A percentile compares a stretch with the other conserved stretches of the same genome.
phyloP scores from a whole-genome alignment of 2,113 vertebrate species.

The Callaeas wilsoni region DNA sequence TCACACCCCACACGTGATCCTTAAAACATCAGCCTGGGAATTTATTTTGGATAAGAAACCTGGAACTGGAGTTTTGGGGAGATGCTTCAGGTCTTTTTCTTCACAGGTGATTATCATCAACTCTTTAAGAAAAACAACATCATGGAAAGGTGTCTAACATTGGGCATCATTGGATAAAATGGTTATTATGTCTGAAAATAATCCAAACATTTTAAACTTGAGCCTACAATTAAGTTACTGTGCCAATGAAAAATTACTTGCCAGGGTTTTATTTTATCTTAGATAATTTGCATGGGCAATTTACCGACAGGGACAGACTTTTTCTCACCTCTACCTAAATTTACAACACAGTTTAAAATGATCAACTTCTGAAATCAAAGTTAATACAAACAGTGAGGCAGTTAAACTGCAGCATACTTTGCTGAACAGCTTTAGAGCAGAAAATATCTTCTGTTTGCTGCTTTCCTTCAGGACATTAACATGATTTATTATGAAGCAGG shows the following conservation, averaged over 20 bases:
- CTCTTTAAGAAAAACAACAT: not conserved
- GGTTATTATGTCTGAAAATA: not conserved
- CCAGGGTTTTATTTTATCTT: not conserved
- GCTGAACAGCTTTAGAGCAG: not conserved
- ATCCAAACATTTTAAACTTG: not conserved
- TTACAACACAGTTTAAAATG: not conserved
- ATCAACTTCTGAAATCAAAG: not conserved
- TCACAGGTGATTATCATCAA: not conserved
- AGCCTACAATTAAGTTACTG: not conserved
- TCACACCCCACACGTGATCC: not conserved
- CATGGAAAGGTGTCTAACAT: not conserved
- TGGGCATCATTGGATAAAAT: not conserved
- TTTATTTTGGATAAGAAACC: not conserved
- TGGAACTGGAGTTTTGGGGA: not conserved
- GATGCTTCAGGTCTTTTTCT: not conserved
- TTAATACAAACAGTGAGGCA: not conserved
- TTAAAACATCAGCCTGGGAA: not conserved
- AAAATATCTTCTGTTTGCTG: not conserved
- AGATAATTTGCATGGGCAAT: not conserved
- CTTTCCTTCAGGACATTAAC: constrained; percentile 50
- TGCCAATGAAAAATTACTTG: not conserved
- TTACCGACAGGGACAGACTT: not conserved
- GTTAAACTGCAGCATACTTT: not conserved
- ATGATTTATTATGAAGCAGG: constrained; percentile 69
- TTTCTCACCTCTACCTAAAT: not conserved